A percentile compares a stretch with the other conserved stretches of the same genome.
Conservation (phyloP, 2,113 vertebrate species). For the Chlamydotis undulata region DNA sequence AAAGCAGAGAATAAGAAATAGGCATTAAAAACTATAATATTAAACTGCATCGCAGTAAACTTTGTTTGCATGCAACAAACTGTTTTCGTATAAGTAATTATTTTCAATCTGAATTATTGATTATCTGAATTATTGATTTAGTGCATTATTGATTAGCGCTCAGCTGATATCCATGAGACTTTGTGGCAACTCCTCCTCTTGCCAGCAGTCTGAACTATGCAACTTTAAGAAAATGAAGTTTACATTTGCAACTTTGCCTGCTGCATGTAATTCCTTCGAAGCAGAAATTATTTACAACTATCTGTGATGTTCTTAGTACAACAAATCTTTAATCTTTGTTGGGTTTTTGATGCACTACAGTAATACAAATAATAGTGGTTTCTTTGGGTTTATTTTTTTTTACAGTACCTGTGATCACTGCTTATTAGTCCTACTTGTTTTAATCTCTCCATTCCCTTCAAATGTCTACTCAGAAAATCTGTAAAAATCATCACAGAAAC, state of each 20-base stretch:
- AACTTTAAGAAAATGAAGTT: background rate
- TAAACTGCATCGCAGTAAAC: accelerated
- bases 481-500: background rate
- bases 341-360: background rate
- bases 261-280: background rate
- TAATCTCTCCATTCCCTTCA: background rate
- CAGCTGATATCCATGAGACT: background rate
- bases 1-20: background rate
- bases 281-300: background rate
- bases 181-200: background rate
- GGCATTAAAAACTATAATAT: background rate
- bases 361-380: background rate
- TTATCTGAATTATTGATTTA: background rate
- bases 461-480: background rate
- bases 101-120: background rate
- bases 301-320: background rate
- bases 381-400: background rate
- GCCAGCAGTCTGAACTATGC: background rate
- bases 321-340: background rate
- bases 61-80: background rate
- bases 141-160: background rate
- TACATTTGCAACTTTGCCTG: background rate
- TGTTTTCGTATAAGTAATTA: background rate
- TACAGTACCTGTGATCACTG: accelerated
- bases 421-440: background rate